Base-by-base conservation (phyloP, 2,113 vertebrate species). In the Danionella cerebrum region DNA sequence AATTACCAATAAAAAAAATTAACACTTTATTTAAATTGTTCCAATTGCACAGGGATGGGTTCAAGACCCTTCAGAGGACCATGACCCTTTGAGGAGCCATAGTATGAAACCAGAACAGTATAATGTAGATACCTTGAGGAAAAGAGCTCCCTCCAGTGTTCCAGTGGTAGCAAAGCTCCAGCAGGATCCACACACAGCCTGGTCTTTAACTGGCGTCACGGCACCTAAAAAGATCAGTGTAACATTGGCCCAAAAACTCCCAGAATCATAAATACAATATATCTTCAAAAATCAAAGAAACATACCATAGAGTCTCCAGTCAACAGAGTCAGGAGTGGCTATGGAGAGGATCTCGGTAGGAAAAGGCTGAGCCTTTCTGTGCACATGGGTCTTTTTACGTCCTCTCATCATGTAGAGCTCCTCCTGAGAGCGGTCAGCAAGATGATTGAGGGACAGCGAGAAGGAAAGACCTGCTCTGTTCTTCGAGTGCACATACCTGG, bases 141-240 rank as follows among this genome's bases (percentile, higher is more conserved):
- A 90, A 14, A 90, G 80, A 52, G 89, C 83, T 2, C 89, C 87
- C 79, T 89, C 87, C 73, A 89, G 66, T 64, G 87, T 62, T 19
- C 88, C 88, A 5, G 82, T 88, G 42, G 81, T 83, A 69, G 84
- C 85, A 73, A 89, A 91, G 69, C 85, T 88, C 87, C 88, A 91
- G 70, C 85, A 89, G 50, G 87, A 91, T 7, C 86, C 89, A 22
- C 89, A 89, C 39, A 89, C 83, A n/a, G 89, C 89, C 80, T 89
- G 85, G 67, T 89, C 88, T 71, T 88, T 88, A 31, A 89, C 87
- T 0, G 86, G 86, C 1, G 88, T 91, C 69, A 90, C 88, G 0
- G 92, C 92, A 0, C 92, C 92, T 93, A 78, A 29, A 14, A 29
- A 55, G 13, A 54, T 3, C 4, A n/a, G n/a, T n/a, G n/a, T 8